Evolutionary conservation across 2,797 vertebrate species (phyloP).

Genomic region (Gila robusta): DNA sequence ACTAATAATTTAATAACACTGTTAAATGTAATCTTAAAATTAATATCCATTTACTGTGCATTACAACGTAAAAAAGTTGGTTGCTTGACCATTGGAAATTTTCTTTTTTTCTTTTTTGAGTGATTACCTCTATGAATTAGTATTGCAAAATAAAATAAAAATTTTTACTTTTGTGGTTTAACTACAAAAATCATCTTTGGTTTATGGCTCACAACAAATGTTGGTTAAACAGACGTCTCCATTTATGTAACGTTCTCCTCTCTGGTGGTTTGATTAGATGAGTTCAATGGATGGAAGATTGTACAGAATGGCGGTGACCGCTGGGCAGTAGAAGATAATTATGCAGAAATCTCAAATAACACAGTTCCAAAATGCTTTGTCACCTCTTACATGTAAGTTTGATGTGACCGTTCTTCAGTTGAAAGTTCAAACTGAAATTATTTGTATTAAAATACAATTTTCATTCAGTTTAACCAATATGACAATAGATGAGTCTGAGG

Average conservation of each 20-base stretch:
- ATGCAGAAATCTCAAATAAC: slow-evolving; percentile 70
- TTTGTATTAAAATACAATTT: neutral
- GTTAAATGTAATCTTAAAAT: too few species aligned
- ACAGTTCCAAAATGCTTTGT: slow-evolving; percentile 85
- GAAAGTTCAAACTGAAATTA: neutral
- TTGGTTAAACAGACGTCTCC: neutral
- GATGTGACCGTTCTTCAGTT: neutral
- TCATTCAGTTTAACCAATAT: neutral
- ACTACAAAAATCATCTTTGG: neutral
- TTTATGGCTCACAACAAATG: neutral
- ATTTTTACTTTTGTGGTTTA: too few species aligned
- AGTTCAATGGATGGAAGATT: slow-evolving; percentile 81
- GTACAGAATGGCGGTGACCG: slow-evolving; percentile 78
- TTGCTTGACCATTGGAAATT: too few species aligned
- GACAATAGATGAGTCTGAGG: neutral
- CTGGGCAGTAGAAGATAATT: slow-evolving; percentile 81
- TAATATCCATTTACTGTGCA: too few species aligned
- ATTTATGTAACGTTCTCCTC: neutral
- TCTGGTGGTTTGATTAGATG: slow-evolving; percentile 70
- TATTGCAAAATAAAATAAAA: too few species aligned
- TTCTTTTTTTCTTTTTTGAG: too few species aligned
- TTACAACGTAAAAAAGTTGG: too few species aligned
- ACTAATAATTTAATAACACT: too few species aligned
- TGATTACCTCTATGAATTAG: too few species aligned
- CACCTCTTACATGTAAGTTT: slow-evolving; percentile 86